Conservation (phyloP, 23 tunicate genomes). For the Ciona savignyi region DNA sequence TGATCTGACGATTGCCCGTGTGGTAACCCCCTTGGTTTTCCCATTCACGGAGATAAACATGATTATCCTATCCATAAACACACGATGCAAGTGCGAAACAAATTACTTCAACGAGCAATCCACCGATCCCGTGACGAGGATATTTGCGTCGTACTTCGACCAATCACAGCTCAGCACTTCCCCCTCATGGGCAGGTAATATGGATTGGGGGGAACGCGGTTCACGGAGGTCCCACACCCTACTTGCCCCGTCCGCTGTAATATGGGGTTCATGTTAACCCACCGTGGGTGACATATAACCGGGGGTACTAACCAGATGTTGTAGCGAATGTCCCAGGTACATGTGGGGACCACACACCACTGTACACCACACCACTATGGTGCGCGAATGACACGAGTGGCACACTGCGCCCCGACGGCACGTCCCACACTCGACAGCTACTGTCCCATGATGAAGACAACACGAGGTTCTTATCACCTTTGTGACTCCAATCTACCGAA, state of each 20-base stretch:
- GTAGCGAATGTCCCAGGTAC: constrained; percentile 38
- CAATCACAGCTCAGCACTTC: constrained; percentile 94
- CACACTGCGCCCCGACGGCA: constrained; percentile 8
- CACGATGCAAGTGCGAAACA: no score
- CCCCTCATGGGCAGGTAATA: constrained; percentile 72
- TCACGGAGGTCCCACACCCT: constrained; percentile 72
- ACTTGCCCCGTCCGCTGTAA: constrained; percentile 69
- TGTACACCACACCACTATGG: constrained; percentile 76
- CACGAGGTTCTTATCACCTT: constrained; percentile 36
- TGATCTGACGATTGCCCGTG: no score
- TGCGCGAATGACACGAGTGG: constrained; percentile 17
- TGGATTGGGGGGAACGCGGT: constrained; percentile 51
- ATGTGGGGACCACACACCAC: constrained; percentile 77
- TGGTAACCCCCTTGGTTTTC: no score
- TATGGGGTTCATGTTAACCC: no score
- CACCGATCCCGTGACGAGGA: constrained; percentile 81
- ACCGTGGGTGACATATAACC: no score
- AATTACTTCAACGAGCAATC: constrained; percentile 83
- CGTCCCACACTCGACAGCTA: constrained; percentile 58
- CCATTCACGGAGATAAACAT: no score
- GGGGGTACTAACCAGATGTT: constrained; percentile 64
- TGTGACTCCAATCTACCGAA: constrained; percentile 85
- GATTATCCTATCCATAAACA: no score
- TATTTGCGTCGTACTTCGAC: constrained; percentile 77
- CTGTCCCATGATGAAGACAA: constrained; percentile 89